Evolutionary conservation across 2,113 vertebrate species (phyloP).

Genomic region (Urocolius indicus): DNA sequence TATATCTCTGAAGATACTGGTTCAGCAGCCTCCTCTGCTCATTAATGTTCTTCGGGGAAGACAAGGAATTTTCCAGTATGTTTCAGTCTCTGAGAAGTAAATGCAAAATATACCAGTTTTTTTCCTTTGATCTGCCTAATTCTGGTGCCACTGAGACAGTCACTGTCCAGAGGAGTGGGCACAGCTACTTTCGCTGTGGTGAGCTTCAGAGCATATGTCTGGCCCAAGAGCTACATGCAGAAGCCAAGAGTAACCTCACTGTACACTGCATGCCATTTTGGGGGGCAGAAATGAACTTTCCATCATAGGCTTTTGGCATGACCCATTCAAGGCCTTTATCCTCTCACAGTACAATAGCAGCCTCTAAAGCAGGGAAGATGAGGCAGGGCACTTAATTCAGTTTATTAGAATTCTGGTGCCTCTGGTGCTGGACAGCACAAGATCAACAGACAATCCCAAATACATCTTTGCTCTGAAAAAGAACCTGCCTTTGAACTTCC

Average conservation of each 20-base stretch:
- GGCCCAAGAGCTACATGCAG: background rate
- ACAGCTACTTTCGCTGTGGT: background rate
- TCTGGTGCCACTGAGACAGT: background rate
- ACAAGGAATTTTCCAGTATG: background rate
- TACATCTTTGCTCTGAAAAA: background rate
- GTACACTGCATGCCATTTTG: fast-evolving
- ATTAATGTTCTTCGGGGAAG: background rate
- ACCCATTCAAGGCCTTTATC: background rate
- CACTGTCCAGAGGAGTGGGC: fast-evolving
- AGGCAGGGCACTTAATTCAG: background rate
- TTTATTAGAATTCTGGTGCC: background rate
- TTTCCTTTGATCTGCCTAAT: background rate
- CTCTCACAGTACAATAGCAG: background rate
- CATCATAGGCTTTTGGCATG: background rate
- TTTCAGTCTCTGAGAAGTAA: background rate
- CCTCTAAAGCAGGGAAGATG: background rate
- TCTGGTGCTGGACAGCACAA: fast-evolving
- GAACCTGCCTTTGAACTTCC: background rate
- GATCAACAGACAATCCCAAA: background rate
- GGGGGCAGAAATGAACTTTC: background rate
- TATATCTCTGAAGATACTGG: background rate
- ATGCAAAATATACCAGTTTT: fast-evolving
- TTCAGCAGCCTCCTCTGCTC: background rate
- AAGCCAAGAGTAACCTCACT: background rate
- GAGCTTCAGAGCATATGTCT: fast-evolving